A percentile compares a stretch with the other conserved stretches of the same genome.
Conservation (phyloP, 2,888 invertebrate genomes). For the Myopa testacea region DNA sequence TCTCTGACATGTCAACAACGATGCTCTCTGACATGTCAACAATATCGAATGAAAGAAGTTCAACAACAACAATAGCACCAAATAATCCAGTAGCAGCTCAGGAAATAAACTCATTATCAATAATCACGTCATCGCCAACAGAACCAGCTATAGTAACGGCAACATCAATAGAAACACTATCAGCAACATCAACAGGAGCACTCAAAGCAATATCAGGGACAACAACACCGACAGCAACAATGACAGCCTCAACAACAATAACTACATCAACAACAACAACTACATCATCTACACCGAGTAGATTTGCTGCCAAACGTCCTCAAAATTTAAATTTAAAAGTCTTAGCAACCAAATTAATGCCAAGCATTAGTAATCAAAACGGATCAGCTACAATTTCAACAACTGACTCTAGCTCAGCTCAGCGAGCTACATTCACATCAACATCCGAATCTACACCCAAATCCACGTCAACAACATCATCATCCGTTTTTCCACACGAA, state of each 20-base stretch:
- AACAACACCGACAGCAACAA: conserved; percentile 6
- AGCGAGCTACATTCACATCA: conserved; percentile 45
- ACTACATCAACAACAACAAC: conserved; percentile 7
- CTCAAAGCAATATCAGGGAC: not conserved
- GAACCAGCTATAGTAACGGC: not conserved
- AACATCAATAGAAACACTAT: conserved; percentile 9
- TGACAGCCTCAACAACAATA: conserved; percentile 13
- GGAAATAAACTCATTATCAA: conserved; percentile 11
- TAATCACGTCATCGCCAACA: not conserved
- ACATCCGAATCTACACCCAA: conserved; percentile 42
- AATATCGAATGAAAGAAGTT: not conserved
- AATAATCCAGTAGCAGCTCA: not conserved
- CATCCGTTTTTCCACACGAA: conserved; percentile 54
- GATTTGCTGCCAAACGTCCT: conserved; percentile 42
- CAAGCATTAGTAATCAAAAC: conserved; percentile 39
- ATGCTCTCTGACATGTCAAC: too few species aligned
- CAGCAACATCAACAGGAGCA: conserved; percentile 14
- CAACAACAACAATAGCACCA: not conserved
- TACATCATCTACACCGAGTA: conserved; percentile 12
- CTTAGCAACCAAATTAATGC: conserved; percentile 31
- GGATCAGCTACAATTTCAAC: conserved; percentile 49
- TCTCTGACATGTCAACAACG: too few species aligned
- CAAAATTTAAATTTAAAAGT: conserved; percentile 45
- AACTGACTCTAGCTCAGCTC: not conserved
- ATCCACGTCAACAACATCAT: conserved; percentile 32